A percentile compares a stretch with the other conserved stretches of the same genome.
Evolutionary conservation across 1,140 invertebrate genomes (phyloP).

Genomic region (Calliphora vicina): DNA sequence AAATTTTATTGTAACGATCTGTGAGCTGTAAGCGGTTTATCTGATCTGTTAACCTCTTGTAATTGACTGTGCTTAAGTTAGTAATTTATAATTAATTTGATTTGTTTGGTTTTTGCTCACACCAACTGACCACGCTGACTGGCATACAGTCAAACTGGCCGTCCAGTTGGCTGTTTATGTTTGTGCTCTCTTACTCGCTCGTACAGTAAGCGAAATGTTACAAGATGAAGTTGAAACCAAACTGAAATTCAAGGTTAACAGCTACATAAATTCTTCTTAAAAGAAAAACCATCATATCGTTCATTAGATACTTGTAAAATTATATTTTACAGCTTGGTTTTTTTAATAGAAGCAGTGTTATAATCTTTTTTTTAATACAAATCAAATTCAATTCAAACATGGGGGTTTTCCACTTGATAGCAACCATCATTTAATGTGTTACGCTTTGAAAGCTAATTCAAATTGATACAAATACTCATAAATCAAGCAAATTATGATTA

Average conservation of each 20-base stretch:
- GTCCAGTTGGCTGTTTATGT: background rate
- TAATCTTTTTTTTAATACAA: too few relatives aligned
- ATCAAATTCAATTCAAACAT: background rate
- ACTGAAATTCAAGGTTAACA: background rate
- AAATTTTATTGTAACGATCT: background rate
- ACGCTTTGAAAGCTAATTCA: background rate
- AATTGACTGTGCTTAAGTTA: background rate
- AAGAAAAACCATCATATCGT: background rate
- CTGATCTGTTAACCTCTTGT: conserved; percentile 7
- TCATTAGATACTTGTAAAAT: too few relatives aligned
- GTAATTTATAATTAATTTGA: conserved; percentile 7
- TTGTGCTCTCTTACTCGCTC: background rate
- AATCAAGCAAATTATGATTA: conserved; percentile 2
- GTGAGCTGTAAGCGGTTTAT: background rate
- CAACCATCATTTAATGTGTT: background rate
- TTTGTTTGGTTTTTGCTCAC: background rate
- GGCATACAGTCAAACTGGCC: background rate
- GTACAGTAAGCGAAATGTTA: background rate
- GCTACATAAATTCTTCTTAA: background rate
- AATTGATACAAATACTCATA: background rate
- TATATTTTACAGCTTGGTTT: too few relatives aligned
- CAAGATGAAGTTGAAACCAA: background rate
- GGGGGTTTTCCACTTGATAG: background rate
- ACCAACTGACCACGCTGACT: background rate
- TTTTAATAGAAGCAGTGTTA: too few relatives aligned